A percentile compares a stretch with the other conserved stretches of the same genome.
phyloP scores from a whole-genome alignment of 2,113 vertebrate genomes.

The Macroglossus sobrinus region DNA sequence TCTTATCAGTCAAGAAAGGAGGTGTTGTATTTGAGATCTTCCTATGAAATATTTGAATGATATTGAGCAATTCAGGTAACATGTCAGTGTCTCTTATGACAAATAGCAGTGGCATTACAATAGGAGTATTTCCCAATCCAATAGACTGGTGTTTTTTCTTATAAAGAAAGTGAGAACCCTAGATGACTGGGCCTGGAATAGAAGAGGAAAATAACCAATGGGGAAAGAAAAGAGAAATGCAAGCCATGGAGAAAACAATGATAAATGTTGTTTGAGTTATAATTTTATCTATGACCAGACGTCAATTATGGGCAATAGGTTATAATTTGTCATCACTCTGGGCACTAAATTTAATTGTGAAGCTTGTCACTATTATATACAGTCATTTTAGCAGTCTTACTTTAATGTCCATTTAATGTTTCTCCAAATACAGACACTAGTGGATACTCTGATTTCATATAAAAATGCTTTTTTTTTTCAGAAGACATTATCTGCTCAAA shows the following conservation, averaged over 20 bases:
- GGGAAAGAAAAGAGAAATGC: background rate
- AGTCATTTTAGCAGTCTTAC: background rate
- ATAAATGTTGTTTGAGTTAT: background rate
- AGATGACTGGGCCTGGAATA: background rate
- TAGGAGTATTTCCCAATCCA: background rate
- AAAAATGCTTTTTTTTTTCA: slow-evolving; percentile 7
- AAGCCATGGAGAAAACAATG: background rate
- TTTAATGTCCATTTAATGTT: slow-evolving; percentile 11
- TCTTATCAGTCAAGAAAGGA: background rate
- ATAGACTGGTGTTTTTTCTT: background rate
- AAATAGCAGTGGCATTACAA: background rate
- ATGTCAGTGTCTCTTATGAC: background rate
- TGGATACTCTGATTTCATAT: background rate
- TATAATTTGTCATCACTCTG: background rate
- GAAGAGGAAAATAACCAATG: background rate
- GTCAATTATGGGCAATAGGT: background rate
- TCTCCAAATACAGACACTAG: background rate
- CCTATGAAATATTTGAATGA: background rate
- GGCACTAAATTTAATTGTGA: slow-evolving; percentile 5
- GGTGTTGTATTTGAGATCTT: background rate
- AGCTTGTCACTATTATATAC: background rate
- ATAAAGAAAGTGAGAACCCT: background rate
- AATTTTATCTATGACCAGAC: background rate
- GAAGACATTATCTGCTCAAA: background rate
- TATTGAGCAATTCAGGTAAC: background rate